Conservation (phyloP, 1,140 invertebrate genomes). For the Dendroctonus ponderosae region DNA sequence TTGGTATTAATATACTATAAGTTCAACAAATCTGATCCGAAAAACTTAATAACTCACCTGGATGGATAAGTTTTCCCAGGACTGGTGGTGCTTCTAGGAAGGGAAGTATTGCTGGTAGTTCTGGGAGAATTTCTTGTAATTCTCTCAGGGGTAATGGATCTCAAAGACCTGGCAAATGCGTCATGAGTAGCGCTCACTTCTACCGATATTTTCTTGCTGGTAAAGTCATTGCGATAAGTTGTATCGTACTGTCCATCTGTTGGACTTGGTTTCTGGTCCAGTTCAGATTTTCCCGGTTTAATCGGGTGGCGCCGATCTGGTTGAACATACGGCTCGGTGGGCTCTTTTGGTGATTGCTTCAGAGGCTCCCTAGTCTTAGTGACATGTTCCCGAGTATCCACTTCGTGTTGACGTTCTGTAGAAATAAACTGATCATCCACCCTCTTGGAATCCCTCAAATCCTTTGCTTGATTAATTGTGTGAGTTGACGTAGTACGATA, state of each 20-base stretch:
- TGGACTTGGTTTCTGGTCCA: constrained; percentile 37
- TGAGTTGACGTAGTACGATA: constrained; percentile 6
- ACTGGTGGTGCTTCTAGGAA: constrained; percentile 54
- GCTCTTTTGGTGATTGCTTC: constrained; percentile 1
- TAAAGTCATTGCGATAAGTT: constrained; percentile 60
- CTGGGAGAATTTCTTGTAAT: constrained; percentile 53
- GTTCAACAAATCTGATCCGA: too few relatives aligned
- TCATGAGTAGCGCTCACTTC: constrained; percentile 67
- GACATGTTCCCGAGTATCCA: constrained; percentile 16
- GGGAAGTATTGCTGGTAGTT: constrained; percentile 51
- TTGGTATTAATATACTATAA: neutral
- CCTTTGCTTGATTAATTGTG: constrained; percentile 12
- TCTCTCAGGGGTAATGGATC: constrained; percentile 59
- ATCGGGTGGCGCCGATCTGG: constrained; percentile 40
- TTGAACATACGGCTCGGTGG: constrained; percentile 46
- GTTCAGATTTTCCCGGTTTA: constrained; percentile 40
- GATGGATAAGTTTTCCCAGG: constrained; percentile 54
- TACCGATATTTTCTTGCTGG: constrained; percentile 59
- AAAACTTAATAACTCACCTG: constrained; percentile 14
- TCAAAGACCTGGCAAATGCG: constrained; percentile 67
- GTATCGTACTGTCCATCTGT: constrained; percentile 57
- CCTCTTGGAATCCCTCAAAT: constrained; percentile 15
- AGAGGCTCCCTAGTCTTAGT: neutral
- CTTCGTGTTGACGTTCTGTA: constrained; percentile 36
- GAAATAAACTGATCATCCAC: constrained; percentile 33